phyloP scores from a whole-genome alignment of 2,113 vertebrate genomes.

The Otocyon megalotis region DNA sequence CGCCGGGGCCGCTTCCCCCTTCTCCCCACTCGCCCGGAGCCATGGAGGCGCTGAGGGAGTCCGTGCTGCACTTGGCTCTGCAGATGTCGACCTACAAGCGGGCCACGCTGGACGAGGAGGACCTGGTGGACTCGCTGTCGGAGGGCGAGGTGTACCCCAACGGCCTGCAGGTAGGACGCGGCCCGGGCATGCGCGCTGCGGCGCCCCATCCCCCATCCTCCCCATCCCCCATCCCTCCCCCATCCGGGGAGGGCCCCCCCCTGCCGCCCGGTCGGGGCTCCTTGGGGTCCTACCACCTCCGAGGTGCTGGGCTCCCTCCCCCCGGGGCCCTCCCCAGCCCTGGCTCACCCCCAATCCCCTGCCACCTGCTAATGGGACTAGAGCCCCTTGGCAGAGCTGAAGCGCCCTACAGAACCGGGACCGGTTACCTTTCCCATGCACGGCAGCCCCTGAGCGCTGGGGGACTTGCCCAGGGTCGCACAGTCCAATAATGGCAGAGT shows the following conservation, averaged over 20 bases:
- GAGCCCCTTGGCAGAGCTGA: not conserved
- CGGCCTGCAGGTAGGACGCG: conserved; percentile 90
- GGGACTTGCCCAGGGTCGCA: not conserved
- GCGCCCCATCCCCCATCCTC: not conserved
- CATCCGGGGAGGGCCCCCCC: no score
- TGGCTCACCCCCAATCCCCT: not conserved
- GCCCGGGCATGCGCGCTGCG: conserved; percentile 8
- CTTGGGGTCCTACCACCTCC: not conserved
- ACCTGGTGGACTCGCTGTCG: conserved; percentile 92
- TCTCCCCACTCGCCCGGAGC: conserved; percentile 41
- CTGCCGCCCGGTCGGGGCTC: not conserved
- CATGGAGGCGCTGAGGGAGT: conserved; percentile 90
- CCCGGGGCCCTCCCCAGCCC: not conserved
- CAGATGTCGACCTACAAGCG: conserved; percentile 98
- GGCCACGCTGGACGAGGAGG: conserved; percentile 96
- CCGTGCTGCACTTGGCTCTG: conserved; percentile 90
- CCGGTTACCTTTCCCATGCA: not conserved
- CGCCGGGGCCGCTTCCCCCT: conserved; percentile 49
- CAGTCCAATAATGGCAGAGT: not conserved
- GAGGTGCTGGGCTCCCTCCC: not conserved
- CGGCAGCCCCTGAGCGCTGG: not conserved
- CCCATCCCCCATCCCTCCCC: no score
- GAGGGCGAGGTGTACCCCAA: conserved; percentile 92
- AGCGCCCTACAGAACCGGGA: not conserved
- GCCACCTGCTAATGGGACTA: not conserved